phyloP scores from a whole-genome alignment of 2,797 vertebrate species.

The Erpetoichthys calabaricus region DNA sequence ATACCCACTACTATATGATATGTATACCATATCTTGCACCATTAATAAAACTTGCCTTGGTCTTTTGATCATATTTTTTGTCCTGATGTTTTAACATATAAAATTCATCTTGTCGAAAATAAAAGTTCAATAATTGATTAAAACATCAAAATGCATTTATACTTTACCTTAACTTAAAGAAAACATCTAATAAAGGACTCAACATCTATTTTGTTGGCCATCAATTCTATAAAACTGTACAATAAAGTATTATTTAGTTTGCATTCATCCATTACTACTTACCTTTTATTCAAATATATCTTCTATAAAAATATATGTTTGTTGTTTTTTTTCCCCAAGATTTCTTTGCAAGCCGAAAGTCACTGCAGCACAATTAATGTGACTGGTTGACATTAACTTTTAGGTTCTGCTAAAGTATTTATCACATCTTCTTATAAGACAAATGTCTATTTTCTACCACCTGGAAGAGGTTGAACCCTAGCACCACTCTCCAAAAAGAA shows the following conservation, averaged over 20 bases:
- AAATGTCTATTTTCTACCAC: neutral
- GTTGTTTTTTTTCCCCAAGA: slow-evolving; percentile 69
- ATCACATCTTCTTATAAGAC: no score
- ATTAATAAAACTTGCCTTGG: slow-evolving; percentile 42
- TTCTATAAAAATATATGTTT: slow-evolving; percentile 67
- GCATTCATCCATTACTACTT: slow-evolving; percentile 52
- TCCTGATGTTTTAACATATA: slow-evolving; percentile 39
- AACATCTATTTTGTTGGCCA: slow-evolving; percentile 39
- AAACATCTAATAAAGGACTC: slow-evolving; percentile 42
- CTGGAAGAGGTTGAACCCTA: slow-evolving; percentile 16
- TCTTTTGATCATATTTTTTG: slow-evolving; percentile 48
- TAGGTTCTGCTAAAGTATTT: no score
- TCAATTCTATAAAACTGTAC: slow-evolving; percentile 43
- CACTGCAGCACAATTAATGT: slow-evolving; percentile 40
- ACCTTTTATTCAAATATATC: slow-evolving; percentile 53
- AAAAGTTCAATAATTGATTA: slow-evolving; percentile 32
- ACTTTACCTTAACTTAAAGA: slow-evolving; percentile 34
- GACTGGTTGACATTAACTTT: no score
- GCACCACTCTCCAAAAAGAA: slow-evolving; percentile 18
- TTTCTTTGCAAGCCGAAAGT: slow-evolving; percentile 61
- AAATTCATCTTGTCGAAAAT: slow-evolving; percentile 34
- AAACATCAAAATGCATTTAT: slow-evolving; percentile 43
- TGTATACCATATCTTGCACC: slow-evolving; percentile 55
- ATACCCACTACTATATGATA: slow-evolving; percentile 59
- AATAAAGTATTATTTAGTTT: slow-evolving; percentile 35